These are phyloP conservation scores for Heterotilapia buettikoferi DNA, from an alignment of 2,113 vertebrate genomes.

Conservation along the genomic window DNA sequence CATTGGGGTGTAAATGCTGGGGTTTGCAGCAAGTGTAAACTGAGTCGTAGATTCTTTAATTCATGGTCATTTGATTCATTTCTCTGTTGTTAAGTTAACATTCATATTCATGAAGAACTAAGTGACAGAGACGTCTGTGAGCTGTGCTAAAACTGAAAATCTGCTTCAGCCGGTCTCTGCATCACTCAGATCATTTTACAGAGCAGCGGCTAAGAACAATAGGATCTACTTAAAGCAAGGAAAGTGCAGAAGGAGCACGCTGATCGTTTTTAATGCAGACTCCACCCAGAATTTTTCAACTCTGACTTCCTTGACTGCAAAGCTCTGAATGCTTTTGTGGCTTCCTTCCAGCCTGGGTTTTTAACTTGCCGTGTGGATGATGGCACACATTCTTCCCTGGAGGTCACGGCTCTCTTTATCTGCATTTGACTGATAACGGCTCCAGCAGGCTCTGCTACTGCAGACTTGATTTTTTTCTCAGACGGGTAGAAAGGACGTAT, in stretches of 20 bases:
- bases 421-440: slow-evolving; percentile 10
- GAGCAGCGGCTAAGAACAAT: not conserved
- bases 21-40: not conserved
- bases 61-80: not conserved
- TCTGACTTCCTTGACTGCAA: not conserved
- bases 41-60: not conserved
- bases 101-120: too few relatives aligned
- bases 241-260: not conserved
- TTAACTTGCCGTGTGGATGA: not conserved
- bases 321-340: not conserved
- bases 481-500: not conserved
- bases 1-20: not conserved
- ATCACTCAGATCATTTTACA: not conserved
- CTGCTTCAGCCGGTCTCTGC: not conserved
- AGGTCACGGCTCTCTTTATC: not conserved
- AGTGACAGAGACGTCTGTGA: not conserved
- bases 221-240: not conserved
- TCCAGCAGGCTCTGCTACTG: not conserved
- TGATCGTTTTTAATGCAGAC: not conserved
- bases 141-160: not conserved
- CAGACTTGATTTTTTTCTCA: not conserved
- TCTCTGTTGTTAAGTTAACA: not conserved
- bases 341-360: not conserved
- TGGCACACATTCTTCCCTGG: slow-evolving; percentile 4
- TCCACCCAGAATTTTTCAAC: not conserved